Percentiles rank a stretch among this genome's conserved stretches.
These are phyloP conservation scores for Melanotaenia pygmaea DNA, from an alignment of 2,797 vertebrate species.

Conservation along the genomic window DNA sequence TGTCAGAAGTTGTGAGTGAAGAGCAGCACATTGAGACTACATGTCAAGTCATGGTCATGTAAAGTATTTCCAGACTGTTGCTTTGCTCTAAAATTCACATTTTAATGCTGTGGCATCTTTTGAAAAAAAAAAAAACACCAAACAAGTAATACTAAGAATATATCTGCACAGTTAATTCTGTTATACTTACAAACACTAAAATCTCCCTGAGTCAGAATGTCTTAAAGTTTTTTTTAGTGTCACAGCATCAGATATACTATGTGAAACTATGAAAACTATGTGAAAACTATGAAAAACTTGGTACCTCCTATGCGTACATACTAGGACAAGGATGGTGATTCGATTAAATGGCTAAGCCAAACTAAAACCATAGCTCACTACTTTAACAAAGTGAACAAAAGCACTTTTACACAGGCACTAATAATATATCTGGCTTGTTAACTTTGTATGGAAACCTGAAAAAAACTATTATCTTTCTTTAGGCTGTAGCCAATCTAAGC, in stretches of 20 bases:
- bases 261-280: no score
- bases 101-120: not conserved
- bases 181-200: not conserved
- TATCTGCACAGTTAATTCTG: not conserved
- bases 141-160: not conserved
- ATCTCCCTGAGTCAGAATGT: not conserved
- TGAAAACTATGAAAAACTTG: not conserved
- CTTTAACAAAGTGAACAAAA: no score
- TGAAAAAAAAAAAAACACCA: no score
- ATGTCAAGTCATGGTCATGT: no score
- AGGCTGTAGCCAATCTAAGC: not conserved
- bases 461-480: not conserved
- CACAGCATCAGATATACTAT: not conserved
- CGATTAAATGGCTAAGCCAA: no score
- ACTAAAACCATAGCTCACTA: no score
- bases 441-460: conserved; percentile 1
- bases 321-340: not conserved
- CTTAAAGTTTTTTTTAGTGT: not conserved
- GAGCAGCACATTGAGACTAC: not conserved
- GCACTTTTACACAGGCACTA: no score
- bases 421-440: not conserved
- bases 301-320: not conserved
- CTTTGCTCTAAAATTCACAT: not conserved
- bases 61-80: not conserved
- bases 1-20: no score